phyloP scores from a whole-genome alignment of 2,888 invertebrate species.

The Oligia fasciuncula region DNA sequence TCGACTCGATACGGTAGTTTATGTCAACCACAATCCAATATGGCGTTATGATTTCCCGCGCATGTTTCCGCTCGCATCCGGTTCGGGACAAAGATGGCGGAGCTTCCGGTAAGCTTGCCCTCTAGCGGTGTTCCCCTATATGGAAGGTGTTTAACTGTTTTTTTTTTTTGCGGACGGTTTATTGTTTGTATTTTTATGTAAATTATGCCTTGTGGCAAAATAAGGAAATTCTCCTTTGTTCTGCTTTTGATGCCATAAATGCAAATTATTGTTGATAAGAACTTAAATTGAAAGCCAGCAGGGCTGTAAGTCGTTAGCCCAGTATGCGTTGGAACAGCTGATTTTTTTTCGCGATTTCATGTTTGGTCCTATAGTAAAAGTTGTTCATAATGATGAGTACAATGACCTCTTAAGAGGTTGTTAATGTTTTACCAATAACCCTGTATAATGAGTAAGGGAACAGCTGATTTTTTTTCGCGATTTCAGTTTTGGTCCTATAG shows the following conservation, averaged over 20 bases:
- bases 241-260: background rate
- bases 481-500: too few relatives aligned
- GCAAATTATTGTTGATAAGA: background rate
- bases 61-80: slow-evolving; percentile 69
- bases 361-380: too few relatives aligned
- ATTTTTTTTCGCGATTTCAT: too few relatives aligned
- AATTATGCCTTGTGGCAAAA: background rate
- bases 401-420: too few relatives aligned
- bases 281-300: background rate
- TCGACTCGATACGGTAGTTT: slow-evolving; percentile 49
- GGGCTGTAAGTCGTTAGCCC: background rate
- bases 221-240: background rate
- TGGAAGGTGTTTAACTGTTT: slow-evolving; percentile 59
- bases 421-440: too few relatives aligned
- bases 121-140: slow-evolving; percentile 64
- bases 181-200: slow-evolving; percentile 8
- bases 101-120: slow-evolving; percentile 69
- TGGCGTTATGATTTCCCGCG: slow-evolving; percentile 74
- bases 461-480: too few relatives aligned
- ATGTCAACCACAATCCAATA: slow-evolving; percentile 66
- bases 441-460: background rate
- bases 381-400: too few relatives aligned
- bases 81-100: slow-evolving; percentile 69
- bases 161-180: slow-evolving; percentile 43
- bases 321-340: background rate